These are phyloP conservation scores for Limnephilus auricula DNA, from an alignment of 2,888 invertebrate species.

Conservation along the genomic window DNA sequence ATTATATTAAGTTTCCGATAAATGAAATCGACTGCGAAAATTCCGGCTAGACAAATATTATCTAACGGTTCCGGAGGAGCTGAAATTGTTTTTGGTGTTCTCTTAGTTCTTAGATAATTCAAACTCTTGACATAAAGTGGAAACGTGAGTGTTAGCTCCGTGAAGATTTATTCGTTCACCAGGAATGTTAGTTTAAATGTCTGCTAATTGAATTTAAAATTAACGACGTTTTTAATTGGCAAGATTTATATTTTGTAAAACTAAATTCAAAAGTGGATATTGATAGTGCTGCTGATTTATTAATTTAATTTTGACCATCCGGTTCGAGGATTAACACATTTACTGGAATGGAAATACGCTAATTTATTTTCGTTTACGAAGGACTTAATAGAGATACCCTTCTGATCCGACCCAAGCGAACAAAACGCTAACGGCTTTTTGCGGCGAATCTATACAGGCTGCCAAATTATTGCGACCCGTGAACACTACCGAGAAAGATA, in stretches of 20 bases:
- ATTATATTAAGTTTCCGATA: not conserved
- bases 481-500: constrained; percentile 3
- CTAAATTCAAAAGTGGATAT: not conserved
- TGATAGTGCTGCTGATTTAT: not conserved
- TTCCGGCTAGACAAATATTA: not conserved
- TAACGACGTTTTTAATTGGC: not conserved
- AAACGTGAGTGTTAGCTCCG: not conserved
- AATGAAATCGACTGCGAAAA: not conserved
- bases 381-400: not conserved
- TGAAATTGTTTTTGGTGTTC: constrained; percentile 2
- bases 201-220: not conserved
- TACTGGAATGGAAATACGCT: not conserved
- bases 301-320: not conserved
- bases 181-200: not conserved
- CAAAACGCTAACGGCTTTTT: constrained; percentile 8
- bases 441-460: not conserved
- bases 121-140: constrained; percentile 6
- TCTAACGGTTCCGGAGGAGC: not conserved
- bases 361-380: not conserved
- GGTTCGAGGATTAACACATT: not conserved
- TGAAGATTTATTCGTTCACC: not conserved
- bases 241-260: not conserved
- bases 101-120: not conserved
- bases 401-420: not conserved
- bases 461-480: not conserved